Evolutionary conservation across 2,888 invertebrate species (phyloP).

Genomic region (Diarsia mendica): DNA sequence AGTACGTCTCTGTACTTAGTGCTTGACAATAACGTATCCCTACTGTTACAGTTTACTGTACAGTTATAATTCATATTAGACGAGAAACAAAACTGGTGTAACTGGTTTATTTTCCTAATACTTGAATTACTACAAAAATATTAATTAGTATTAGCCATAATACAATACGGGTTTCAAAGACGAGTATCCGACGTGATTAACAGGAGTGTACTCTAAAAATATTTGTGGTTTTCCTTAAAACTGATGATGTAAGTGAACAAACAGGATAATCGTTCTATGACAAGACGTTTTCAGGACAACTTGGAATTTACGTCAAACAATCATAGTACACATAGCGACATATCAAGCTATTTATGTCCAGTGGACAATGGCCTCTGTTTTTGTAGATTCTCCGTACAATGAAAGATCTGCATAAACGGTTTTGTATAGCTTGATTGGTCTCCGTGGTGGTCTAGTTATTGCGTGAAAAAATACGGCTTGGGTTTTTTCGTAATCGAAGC

Average conservation of each 20-base stretch:
- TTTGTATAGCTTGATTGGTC: no score
- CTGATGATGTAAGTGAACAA: slow-evolving; percentile 30
- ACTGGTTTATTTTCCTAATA: background rate
- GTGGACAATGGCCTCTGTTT: no score
- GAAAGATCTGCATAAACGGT: no score
- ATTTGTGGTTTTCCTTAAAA: slow-evolving; percentile 45
- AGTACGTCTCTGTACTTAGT: no score
- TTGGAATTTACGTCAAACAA: slow-evolving; percentile 17
- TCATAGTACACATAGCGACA: background rate
- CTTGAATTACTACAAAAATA: background rate
- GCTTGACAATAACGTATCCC: background rate
- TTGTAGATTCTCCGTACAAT: no score
- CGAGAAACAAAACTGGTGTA: background rate
- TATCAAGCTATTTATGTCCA: no score
- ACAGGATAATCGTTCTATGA: slow-evolving; percentile 50
- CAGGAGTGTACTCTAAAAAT: background rate
- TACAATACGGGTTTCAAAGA: background rate
- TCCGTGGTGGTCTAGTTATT: background rate
- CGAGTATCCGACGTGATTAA: background rate
- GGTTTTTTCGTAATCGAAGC: background rate
- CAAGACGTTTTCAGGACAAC: background rate
- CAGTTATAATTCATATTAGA: background rate
- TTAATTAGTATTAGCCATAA: background rate
- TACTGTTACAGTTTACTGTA: background rate
- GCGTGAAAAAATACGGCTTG: background rate